Evolutionary conservation across 2,113 vertebrate species (phyloP).

Genomic region (Pogonocichla stellata): DNA sequence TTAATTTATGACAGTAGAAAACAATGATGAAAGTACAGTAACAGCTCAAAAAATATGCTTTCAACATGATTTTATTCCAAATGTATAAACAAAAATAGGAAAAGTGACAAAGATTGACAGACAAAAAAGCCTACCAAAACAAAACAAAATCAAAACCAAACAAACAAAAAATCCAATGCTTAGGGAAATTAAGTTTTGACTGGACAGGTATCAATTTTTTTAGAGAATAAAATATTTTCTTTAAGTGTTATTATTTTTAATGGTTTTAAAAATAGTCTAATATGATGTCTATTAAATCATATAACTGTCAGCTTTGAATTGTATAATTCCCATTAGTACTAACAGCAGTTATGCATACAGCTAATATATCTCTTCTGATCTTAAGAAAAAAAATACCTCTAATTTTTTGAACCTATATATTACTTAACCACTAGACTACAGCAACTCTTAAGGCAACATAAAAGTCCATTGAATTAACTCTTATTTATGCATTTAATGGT

Average conservation of each 20-base stretch:
- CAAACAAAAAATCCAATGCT: accelerated
- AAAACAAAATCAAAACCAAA: background rate
- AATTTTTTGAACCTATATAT: background rate
- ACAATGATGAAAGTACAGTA: background rate
- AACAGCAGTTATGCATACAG: background rate
- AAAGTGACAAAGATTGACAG: background rate
- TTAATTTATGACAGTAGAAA: background rate
- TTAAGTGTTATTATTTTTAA: background rate
- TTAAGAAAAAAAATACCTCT: background rate
- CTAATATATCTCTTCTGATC: background rate
- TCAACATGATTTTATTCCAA: background rate
- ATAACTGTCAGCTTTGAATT: background rate
- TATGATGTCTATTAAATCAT: background rate
- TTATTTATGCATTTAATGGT: background rate
- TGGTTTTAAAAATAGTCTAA: background rate
- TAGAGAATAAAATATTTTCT: background rate
- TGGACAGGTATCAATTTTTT: background rate
- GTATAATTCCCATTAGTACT: background rate
- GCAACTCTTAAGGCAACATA: background rate
- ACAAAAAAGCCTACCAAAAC: background rate
- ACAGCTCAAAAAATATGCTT: background rate
- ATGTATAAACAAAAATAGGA: background rate
- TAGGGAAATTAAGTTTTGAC: background rate
- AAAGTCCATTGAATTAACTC: background rate
- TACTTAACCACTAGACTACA: background rate